These are phyloP conservation scores for Neosilurus hyrtlii DNA, from an alignment of 2,797 vertebrate genomes.

Conservation along the genomic window DNA sequence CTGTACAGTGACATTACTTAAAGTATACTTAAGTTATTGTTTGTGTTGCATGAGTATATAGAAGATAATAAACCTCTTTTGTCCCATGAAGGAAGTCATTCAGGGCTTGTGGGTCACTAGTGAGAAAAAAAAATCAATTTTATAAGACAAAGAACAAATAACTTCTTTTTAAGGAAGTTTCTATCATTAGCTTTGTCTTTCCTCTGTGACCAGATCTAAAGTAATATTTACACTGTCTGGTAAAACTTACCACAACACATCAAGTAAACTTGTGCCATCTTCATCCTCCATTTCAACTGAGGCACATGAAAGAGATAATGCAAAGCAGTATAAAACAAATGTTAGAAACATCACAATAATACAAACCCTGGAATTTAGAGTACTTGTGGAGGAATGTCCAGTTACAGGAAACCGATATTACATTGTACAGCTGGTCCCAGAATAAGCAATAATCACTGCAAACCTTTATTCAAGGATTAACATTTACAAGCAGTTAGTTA, in stretches of 20 bases:
- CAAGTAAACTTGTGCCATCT: constrained; percentile 84
- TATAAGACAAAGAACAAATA: too few species aligned
- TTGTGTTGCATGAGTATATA: not conserved
- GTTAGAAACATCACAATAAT: not conserved
- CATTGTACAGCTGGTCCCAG: not conserved
- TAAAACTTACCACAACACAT: constrained; percentile 80
- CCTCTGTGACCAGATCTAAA: not conserved
- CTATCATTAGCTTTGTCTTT: not conserved
- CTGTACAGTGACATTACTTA: not conserved
- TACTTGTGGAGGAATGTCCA: not conserved
- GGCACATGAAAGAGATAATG: constrained; percentile 29
- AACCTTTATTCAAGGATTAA: not conserved
- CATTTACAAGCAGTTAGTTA: not conserved
- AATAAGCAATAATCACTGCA: not conserved
- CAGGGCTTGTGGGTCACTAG: constrained; percentile 81
- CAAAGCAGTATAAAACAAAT: not conserved
- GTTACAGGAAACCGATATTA: not conserved
- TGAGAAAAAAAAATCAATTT: not conserved
- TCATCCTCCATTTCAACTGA: constrained; percentile 85
- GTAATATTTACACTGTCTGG: too few species aligned
- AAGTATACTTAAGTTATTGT: not conserved
- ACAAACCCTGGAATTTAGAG: not conserved
- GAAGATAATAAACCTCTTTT: constrained; percentile 71
- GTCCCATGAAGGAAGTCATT: constrained; percentile 84
- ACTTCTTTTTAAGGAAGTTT: too few species aligned